Conservation (phyloP, 2,888 invertebrate genomes). For the Amiota communis region DNA sequence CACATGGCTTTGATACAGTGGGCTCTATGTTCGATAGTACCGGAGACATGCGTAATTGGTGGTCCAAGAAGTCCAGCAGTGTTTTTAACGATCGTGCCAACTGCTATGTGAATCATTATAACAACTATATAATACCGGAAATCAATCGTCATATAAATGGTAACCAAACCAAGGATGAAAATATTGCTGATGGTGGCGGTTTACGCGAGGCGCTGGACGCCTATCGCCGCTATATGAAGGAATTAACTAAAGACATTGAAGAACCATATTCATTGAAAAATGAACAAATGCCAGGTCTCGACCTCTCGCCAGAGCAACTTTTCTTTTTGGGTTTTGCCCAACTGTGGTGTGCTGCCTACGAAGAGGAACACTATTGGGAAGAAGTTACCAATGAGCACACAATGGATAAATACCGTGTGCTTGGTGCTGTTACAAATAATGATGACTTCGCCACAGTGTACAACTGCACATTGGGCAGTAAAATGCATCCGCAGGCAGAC, state of each 20-base stretch:
- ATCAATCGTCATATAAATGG: conserved; percentile 67
- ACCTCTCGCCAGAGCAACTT: conserved; percentile 66
- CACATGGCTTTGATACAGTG: conserved; percentile 66
- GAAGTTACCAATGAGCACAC: conserved; percentile 63
- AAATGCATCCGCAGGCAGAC: conserved; percentile 60
- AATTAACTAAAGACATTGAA: conserved; percentile 32
- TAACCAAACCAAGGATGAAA: conserved; percentile 64
- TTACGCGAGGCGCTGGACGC: conserved; percentile 59
- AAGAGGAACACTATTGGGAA: conserved; percentile 65
- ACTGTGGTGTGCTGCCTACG: conserved; percentile 66
- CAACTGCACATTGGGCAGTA: conserved; percentile 60
- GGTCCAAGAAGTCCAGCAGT: conserved; percentile 59
- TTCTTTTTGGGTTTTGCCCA: conserved; percentile 70
- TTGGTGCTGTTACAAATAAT: conserved; percentile 65
- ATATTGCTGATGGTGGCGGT: conserved; percentile 69
- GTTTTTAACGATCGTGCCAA: conserved; percentile 60
- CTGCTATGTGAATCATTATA: conserved; percentile 64
- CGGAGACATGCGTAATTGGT: conserved; percentile 59
- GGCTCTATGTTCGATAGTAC: conserved; percentile 59
- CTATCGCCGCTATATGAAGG: conserved; percentile 60
- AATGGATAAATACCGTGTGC: conserved; percentile 66
- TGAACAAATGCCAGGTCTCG: conserved; percentile 67
- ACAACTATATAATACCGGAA: conserved; percentile 62
- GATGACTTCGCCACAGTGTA: conserved; percentile 64
- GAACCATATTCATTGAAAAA: conserved; percentile 34